Evolutionary conservation across 35 echinoderm and acorn worm species (phyloP).

Genomic region (Anneissia japonica): DNA sequence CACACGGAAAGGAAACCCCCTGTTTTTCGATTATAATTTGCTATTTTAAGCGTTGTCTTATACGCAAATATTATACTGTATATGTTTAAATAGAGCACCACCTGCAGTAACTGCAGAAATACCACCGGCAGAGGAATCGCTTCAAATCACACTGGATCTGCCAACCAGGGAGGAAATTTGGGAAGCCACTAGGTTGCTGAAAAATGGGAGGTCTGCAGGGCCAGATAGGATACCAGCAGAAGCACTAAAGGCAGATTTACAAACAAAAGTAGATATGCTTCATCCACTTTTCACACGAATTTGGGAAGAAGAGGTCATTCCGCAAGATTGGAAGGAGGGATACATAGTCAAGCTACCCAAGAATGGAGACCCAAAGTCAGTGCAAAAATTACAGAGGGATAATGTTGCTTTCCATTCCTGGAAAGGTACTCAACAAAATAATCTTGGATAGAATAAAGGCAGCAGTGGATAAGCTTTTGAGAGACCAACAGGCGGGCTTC

Average conservation of each 20-base stretch:
- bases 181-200: neutral
- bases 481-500: neutral
- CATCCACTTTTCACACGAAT: neutral
- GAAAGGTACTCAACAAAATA: neutral
- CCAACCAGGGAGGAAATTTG: slow-evolving; percentile 1
- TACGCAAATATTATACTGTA: too few species aligned
- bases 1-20: too few species aligned
- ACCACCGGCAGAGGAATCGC: slow-evolving; percentile 17
- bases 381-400: neutral
- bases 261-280: neutral
- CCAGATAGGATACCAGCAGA: slow-evolving; percentile 13
- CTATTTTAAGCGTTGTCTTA: too few species aligned
- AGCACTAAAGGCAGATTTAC: slow-evolving; percentile 15
- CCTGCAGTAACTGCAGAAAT: neutral
- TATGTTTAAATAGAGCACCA: too few species aligned
- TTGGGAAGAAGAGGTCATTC: slow-evolving; percentile 13
- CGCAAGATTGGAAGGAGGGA: slow-evolving; percentile 16
- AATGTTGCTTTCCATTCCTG: neutral
- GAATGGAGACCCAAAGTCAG: neutral
- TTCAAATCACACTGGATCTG: neutral
- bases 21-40: too few species aligned
- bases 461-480: neutral
- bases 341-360: too few species aligned
- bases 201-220: slow-evolving; percentile 3
- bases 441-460: neutral